A percentile compares a stretch with the other conserved stretches of the same genome.
Conservation (phyloP, 2,113 vertebrate genomes). For the Rallus limicola region DNA sequence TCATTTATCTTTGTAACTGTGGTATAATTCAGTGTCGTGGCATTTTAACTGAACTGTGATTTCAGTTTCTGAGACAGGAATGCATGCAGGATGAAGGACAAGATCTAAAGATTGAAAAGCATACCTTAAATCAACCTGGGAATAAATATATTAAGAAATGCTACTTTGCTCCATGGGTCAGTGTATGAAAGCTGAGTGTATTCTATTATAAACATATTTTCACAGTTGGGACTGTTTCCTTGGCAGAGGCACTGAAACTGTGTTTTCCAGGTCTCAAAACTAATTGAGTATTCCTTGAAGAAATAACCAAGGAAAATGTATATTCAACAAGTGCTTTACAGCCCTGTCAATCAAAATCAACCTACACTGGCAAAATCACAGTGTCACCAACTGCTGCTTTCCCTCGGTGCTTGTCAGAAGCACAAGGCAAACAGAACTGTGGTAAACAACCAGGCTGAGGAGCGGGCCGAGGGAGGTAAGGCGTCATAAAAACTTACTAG, state of each 20-base stretch:
- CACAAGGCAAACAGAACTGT: background rate
- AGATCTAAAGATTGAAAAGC: background rate
- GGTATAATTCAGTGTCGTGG: background rate
- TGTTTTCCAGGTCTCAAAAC: background rate
- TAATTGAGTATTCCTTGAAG: background rate
- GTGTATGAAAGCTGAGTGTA: background rate
- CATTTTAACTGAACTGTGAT: background rate
- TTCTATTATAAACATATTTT: background rate
- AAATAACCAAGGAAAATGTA: background rate
- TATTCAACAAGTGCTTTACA: background rate
- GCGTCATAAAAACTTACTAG: background rate
- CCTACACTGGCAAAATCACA: background rate
- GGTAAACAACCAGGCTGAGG: background rate
- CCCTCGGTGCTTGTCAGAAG: background rate
- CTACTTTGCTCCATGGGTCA: background rate
- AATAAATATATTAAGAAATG: background rate
- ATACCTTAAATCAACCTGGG: background rate
- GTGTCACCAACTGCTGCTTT: background rate
- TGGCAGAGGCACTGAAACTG: background rate
- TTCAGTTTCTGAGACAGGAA: background rate
- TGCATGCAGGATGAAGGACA: background rate
- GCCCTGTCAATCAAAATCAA: constrained; percentile 22
- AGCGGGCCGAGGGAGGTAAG: background rate
- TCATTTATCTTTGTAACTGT: background rate
- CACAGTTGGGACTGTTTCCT: background rate